These are phyloP conservation scores for Parnassius apollo DNA, from an alignment of 2,888 invertebrate genomes.

Conservation along the genomic window DNA sequence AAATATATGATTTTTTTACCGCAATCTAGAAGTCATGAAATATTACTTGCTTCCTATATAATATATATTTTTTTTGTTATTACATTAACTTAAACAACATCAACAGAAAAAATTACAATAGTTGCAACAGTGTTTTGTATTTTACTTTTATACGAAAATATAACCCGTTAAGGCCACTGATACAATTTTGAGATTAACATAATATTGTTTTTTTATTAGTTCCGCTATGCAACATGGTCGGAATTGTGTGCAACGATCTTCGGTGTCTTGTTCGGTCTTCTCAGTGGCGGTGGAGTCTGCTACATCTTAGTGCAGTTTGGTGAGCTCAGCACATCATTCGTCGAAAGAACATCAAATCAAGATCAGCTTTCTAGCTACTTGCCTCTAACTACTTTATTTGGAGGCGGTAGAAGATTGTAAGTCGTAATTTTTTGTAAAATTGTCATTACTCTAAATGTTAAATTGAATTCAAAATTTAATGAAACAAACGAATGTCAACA, in stretches of 20 bases:
- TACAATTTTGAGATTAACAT: not conserved
- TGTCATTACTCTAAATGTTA: too few species aligned
- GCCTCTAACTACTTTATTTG: conserved; percentile 57
- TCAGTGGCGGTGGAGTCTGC: conserved; percentile 73
- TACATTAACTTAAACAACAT: too few species aligned
- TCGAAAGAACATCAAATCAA: conserved; percentile 67
- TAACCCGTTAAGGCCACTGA: too few species aligned
- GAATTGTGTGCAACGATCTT: conserved; percentile 55
- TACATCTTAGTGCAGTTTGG: conserved; percentile 83
- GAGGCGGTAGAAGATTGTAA: conserved; percentile 66
- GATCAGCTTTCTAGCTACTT: conserved; percentile 54
- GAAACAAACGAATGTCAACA: too few species aligned
- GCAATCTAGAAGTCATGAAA: too few species aligned
- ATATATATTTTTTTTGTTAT: too few species aligned
- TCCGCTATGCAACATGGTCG: conserved; percentile 63
- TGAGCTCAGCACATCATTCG: conserved; percentile 82
- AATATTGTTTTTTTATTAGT: conserved; percentile 41
- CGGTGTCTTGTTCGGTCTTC: conserved; percentile 55
- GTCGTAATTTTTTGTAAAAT: conserved; percentile 27
- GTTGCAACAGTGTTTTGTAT: too few species aligned
- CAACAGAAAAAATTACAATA: too few species aligned
- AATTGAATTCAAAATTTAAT: too few species aligned
- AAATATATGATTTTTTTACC: too few species aligned
- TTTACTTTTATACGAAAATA: too few species aligned
- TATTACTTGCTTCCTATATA: too few species aligned